A percentile compares a stretch with the other conserved stretches of the same genome.
These are phyloP conservation scores for Upupa epops DNA, from an alignment of 2,113 vertebrate genomes.

Conservation along the genomic window DNA sequence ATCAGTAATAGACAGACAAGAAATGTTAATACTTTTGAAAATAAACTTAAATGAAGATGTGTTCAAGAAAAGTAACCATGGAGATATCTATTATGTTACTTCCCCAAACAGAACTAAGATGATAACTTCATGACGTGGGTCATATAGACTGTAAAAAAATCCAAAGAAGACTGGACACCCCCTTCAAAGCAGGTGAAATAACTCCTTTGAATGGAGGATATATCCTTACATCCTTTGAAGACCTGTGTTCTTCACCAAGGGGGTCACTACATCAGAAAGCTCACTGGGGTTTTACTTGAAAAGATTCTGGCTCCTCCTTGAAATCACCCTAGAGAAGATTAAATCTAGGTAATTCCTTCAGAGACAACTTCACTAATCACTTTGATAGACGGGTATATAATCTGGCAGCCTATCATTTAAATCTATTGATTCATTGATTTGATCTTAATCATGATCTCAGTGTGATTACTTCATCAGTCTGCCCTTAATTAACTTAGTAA, in stretches of 20 bases:
- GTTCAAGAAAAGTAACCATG: not conserved
- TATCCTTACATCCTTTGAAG: not conserved
- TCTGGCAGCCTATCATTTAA: not conserved
- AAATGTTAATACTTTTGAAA: not conserved
- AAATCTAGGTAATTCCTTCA: conserved; percentile 15
- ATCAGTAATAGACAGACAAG: not conserved
- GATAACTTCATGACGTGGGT: not conserved
- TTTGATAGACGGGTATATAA: not conserved
- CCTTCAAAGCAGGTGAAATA: fast-evolving
- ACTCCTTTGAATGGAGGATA: not conserved
- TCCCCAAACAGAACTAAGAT: not conserved
- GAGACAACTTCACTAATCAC: not conserved
- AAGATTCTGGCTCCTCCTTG: not conserved
- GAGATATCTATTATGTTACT: not conserved
- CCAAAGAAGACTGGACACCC: not conserved
- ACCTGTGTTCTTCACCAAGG: not conserved
- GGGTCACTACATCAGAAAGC: not conserved
- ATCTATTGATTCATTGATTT: conserved; percentile 17
- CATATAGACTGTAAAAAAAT: not conserved
- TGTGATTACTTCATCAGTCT: not conserved
- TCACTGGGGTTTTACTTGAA: not conserved
- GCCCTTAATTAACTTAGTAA: conserved; percentile 24
- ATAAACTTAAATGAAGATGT: not conserved
- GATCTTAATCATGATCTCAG: not conserved
- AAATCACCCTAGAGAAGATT: not conserved